Evolutionary conservation across 35 echinoderm and acorn worm genomes (phyloP).

Genomic region (Apostichopus japonicus): DNA sequence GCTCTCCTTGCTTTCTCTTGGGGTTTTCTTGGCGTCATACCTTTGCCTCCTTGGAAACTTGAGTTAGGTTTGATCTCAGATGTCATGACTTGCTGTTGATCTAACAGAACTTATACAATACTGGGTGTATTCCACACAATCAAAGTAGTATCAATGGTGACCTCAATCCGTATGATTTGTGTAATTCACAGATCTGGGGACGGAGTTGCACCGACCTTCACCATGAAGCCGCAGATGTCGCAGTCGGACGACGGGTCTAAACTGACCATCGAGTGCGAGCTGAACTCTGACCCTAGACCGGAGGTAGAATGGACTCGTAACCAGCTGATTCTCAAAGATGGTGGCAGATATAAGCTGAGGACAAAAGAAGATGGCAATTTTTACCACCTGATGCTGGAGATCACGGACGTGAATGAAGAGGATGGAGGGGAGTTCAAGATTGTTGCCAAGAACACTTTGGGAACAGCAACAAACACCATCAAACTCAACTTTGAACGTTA

Average conservation of each 20-base stretch:
- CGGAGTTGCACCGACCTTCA: slow-evolving; percentile 92
- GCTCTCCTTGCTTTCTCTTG: no score
- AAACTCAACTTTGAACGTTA: slow-evolving; percentile 97
- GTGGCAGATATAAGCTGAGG: slow-evolving; percentile 70
- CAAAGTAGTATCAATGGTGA: no score
- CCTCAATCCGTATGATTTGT: no score
- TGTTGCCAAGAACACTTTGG: slow-evolving; percentile 86
- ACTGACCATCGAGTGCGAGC: slow-evolving; percentile 90
- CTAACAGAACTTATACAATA: no score
- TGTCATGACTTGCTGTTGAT: no score
- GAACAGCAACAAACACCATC: slow-evolving; percentile 94
- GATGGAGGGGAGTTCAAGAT: slow-evolving; percentile 97
- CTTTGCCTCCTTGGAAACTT: no score
- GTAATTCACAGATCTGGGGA: slow-evolving; percentile 44
- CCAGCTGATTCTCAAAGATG: slow-evolving; percentile 68
- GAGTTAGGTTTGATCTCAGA: no score
- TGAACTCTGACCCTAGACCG: slow-evolving; percentile 75
- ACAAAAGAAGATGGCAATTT: slow-evolving; percentile 74
- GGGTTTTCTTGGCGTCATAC: no score
- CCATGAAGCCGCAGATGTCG: slow-evolving; percentile 94
- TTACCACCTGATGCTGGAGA: slow-evolving; percentile 82
- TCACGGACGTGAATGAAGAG: slow-evolving; percentile 76
- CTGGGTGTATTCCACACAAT: no score
- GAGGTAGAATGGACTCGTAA: slow-evolving; percentile 78
- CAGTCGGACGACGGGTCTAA: slow-evolving; percentile 91